Base-by-base conservation (phyloP, 1,140 invertebrate species). In the Magallana ariakensis region DNA sequence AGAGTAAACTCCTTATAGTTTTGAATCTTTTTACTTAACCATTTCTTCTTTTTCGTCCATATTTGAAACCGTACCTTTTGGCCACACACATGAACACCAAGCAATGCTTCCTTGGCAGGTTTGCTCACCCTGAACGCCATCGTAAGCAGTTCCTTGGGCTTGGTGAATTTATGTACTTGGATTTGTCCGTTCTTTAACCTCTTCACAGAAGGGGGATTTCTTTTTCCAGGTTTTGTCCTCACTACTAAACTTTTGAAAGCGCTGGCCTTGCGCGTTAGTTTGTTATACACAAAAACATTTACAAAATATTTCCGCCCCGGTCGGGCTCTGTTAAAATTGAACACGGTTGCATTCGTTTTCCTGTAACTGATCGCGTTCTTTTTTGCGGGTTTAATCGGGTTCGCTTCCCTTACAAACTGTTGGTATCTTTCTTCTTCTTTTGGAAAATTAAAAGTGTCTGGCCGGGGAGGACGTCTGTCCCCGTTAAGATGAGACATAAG, bases 241-340 rank as follows among this genome's bases (percentile, higher is more conserved):
- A 92, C 91, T 11, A 83, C 87, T 0, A 91, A 89, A 15, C 92
- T 92, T 11, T 86, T 87, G 85, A 94, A 95, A 9, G 91, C 87
- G 1, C 90, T 88, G 46, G 90, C 91, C 15, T 85, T 87, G 57
- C 94, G 92, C 13, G 90, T 93, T 13, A 83, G 46, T 11, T 83
- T 84, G 84, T 94, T 92, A 2, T 93, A 70, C 0, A 91, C 92
- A 89, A 93, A 94, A 9, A 94, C 94, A 87, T 94, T 94, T 7
- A 94, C 88, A 83, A 87, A 93, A 83, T 95, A 95, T 9, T 87
- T 92, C 22, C 87, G 90, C n/a, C 91, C 92, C 3, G 89, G 87
- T 11, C 89, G 86, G 1, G 92, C 90, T 57, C 90, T 89, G 26
- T 60, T 88, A 82, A 92, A 93, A 8, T 91, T 93, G 83, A 91